Evolutionary conservation across 1,140 invertebrate species (phyloP), one percentile per base, ranked within the genome.

Genomic region (Neodiprion fabricii): DNA sequence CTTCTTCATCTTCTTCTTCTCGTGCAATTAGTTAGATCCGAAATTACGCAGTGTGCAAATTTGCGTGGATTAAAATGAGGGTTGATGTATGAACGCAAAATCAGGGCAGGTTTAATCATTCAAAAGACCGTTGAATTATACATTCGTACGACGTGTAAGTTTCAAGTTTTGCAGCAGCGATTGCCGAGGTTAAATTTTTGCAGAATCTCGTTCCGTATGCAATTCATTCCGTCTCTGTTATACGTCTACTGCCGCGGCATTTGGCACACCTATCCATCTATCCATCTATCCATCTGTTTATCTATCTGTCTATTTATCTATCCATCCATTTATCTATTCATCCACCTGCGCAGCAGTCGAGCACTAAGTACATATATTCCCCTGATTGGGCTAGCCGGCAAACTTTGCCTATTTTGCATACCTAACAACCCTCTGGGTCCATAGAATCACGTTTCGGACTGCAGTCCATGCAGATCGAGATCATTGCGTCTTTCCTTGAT

Each of bases 401-500:
- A 73, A 79, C 73, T 75, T 80, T 79, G 75, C 66, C 79, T 81
- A 77, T 75, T 83, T 81, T 81, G 81, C 81, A 83, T 83, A 82
- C 78, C 79, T 83, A 83, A 83, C 81, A 81, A 83, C 78, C 75
- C 11, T 75, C 40, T 70, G 66, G 78, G 79, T 75, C 78, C 71
- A 72, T 70, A 9, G 67, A 47, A 23, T 14, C 4, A 14, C 23
- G 70, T 48, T 40, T 71, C 21, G 70, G 77, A 80, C 80, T 74
- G 75, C 73, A 40, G 28, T 40, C 5, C 28, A 40, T 40, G 28
- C 28, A 40, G 28, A 40, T 5, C 2, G 5, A 5, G 2, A 40
- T 40, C 28, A 40, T 40, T 40, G 28, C 28, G 28, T 40, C 28
- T 40, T 5, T 40, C 28, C 28, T 40, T 40, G 5, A 40, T 3